Evolutionary conservation across 2,113 vertebrate genomes (phyloP), one percentile per base, ranked within the genome.

Genomic region (Equus quagga): DNA sequence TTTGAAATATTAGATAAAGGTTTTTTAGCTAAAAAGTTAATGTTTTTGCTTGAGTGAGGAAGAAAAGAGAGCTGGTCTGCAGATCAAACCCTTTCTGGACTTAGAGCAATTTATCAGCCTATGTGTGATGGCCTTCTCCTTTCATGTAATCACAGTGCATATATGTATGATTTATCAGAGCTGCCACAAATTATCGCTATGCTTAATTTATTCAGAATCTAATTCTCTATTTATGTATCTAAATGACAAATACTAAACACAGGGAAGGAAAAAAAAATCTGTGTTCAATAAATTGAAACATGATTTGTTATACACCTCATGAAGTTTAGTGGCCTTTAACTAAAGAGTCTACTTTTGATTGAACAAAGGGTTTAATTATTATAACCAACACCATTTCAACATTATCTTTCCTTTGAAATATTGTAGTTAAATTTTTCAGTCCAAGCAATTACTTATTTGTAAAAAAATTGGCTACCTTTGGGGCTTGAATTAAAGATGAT

Each of bases 281-380:
- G 46, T 70, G 70, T 90, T 98, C 84, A 85, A 94, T 97, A 98
- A 96, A 96, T 73, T 96, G 94, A 98, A 97, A 96, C 86, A 89
- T 95, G 89, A 96, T 97, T 97, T 97, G 87, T 95, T 95, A 80
- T 70, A 94, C 92, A 84, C 62, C 78, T 96, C 88, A 88, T 95
- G 96, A 97, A 95, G 83, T 96, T 95, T 94, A 97, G 83, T 92
- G 94, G 90, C 94, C 97, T 97, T 94, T 69, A 96, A 94, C 91
- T 95, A 91, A 94, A 94, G 83, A 78, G 70, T 82, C 87, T 97
- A 88, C 92, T 97, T 96, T 95, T 88, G 75, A 83, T 93, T 85
- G 94, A 97, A 96, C 84, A 97, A 97, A 98, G 36, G 72, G 65
- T 56, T 97, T 97, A 97, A 97, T 98, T 96, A 95, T 97, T 88